These are phyloP conservation scores for Erethizon dorsatum DNA, from an alignment of 2,797 vertebrate species.

Conservation along the genomic window DNA sequence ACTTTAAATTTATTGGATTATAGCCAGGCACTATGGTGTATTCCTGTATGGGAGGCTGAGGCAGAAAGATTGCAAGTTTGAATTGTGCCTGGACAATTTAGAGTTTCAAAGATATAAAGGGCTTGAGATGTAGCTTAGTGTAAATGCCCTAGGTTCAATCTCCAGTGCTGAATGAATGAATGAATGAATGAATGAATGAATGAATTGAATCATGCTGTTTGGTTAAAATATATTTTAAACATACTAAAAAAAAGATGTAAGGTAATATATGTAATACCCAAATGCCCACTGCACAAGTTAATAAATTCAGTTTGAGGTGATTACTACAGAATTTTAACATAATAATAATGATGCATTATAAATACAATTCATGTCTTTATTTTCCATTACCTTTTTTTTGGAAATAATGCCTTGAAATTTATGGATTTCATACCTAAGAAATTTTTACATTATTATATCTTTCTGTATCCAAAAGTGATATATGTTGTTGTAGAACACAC, in stretches of 20 bases:
- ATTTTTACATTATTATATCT: constrained; percentile 40
- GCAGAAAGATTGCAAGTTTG: not conserved
- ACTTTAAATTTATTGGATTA: constrained; percentile 62
- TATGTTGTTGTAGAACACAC: not conserved
- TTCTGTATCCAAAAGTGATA: constrained; percentile 11
- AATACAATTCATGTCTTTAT: not conserved
- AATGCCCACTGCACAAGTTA: not conserved
- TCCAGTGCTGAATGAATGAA: not conserved
- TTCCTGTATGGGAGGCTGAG: not conserved
- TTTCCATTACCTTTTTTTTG: constrained; percentile 56
- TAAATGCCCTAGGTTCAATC: not conserved
- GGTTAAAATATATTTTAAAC: constrained; percentile 68
- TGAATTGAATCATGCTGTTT: not conserved
- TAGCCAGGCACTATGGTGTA: not conserved
- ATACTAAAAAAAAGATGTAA: not conserved
- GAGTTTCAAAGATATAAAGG: not conserved
- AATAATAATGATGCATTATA: not conserved
- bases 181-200: not conserved
- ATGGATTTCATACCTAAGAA: constrained; percentile 23
- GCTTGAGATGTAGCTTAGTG: not conserved
- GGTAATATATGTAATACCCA: not conserved
- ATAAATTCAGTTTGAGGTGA: constrained; percentile 46
- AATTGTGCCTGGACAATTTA: not conserved
- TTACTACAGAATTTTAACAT: constrained; percentile 35
- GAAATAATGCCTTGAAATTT: constrained; percentile 52